These are phyloP conservation scores for Arctocebus calabarensis DNA, from an alignment of 2,797 vertebrate species.

Conservation along the genomic window DNA sequence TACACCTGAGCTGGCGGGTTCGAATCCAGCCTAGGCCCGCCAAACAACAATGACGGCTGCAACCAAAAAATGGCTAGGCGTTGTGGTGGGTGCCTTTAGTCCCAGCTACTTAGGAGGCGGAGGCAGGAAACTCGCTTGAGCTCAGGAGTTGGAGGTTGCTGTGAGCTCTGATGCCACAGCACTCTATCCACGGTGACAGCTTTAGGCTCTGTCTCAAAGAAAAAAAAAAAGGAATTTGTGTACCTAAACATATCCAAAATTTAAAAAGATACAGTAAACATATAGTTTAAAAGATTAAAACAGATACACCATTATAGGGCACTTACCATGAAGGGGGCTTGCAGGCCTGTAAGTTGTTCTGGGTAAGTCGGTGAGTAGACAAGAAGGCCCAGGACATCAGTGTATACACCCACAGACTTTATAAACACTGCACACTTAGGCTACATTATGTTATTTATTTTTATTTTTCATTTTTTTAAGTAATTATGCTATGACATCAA, in stretches of 20 bases:
- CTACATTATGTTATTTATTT: neutral
- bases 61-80: too few species aligned
- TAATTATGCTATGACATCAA: neutral
- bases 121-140: too few species aligned
- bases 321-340: neutral
- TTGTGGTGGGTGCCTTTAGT: too few species aligned
- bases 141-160: too few species aligned
- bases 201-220: too few species aligned
- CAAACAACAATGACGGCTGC: too few species aligned
- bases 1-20: too few species aligned
- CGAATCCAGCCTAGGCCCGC: too few species aligned
- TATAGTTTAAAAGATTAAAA: neutral
- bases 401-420: neutral
- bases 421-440: neutral
- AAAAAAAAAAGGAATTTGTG: neutral
- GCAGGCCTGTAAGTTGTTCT: neutral
- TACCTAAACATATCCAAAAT: neutral
- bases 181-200: too few species aligned
- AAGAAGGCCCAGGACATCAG: neutral
- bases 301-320: neutral
- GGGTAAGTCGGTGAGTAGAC: neutral
- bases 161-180: too few species aligned
- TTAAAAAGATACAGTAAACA: neutral
- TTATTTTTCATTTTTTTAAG: neutral
- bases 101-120: too few species aligned